Evolutionary conservation across 2,797 vertebrate species (phyloP).

Genomic region (Paratrypauchen microcephalus): DNA sequence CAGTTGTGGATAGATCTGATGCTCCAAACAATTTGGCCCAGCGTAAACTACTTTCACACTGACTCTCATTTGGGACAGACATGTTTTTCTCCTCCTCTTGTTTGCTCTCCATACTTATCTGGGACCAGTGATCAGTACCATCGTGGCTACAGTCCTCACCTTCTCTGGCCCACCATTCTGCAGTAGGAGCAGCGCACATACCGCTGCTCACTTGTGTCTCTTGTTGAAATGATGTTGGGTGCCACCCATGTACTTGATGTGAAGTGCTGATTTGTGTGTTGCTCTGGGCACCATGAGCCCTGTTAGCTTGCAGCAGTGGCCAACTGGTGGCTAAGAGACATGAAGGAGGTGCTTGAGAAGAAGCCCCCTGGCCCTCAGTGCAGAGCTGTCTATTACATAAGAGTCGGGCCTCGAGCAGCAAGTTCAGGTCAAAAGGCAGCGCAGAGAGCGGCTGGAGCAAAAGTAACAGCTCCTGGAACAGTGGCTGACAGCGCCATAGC

Average conservation of each 20-base stretch:
- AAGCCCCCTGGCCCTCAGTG: slow-evolving; percentile 69
- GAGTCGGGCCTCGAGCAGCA: slow-evolving; percentile 86
- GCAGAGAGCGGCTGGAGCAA: slow-evolving; percentile 91
- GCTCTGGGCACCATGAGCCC: slow-evolving; percentile 33
- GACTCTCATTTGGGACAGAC: slow-evolving; percentile 41
- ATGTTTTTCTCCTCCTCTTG: slow-evolving; percentile 48
- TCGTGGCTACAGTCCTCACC: slow-evolving; percentile 78
- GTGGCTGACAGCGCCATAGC: slow-evolving; percentile 78
- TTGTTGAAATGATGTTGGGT: slow-evolving; percentile 58
- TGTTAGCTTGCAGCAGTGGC: slow-evolving; percentile 56
- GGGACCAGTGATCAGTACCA: slow-evolving; percentile 42
- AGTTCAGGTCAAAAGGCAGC: slow-evolving; percentile 91
- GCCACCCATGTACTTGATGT: slow-evolving; percentile 79
- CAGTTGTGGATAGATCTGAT: slow-evolving; percentile 58
- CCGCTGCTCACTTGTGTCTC: slow-evolving; percentile 56
- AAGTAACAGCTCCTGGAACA: slow-evolving; percentile 91
- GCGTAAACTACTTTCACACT: slow-evolving; percentile 69
- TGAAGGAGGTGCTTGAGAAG: slow-evolving; percentile 81
- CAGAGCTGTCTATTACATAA: slow-evolving; percentile 80
- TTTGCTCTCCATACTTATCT: slow-evolving; percentile 45
- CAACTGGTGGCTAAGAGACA: slow-evolving; percentile 82
- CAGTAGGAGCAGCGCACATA: slow-evolving; percentile 35
- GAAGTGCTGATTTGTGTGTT: slow-evolving; percentile 77
- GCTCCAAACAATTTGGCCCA: slow-evolving; percentile 94
- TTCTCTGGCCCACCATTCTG: slow-evolving; percentile 63